phyloP scores from a whole-genome alignment of 2,797 vertebrate genomes.

The Scleropages formosus region DNA sequence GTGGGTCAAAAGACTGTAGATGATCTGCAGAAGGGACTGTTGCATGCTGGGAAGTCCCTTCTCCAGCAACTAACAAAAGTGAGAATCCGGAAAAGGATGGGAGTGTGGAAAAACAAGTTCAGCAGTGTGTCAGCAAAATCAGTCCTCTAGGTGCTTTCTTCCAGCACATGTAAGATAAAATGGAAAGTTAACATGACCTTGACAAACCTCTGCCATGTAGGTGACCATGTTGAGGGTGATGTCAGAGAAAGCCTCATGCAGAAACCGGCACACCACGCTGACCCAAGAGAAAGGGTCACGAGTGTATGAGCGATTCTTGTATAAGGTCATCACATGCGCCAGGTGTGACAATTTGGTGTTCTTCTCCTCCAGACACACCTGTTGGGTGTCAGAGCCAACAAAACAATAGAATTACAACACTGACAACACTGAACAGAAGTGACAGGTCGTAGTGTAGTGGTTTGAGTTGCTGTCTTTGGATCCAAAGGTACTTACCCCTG shows the following conservation, averaged over 20 bases:
- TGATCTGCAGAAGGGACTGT: constrained; percentile 93
- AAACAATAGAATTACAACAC: neutral
- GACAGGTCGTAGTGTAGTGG: too few relatives aligned
- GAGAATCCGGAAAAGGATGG: neutral
- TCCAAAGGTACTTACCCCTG: too few relatives aligned
- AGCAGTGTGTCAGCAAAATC: neutral
- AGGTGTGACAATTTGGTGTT: constrained; percentile 93
- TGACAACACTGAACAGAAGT: too few relatives aligned
- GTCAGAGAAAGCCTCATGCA: constrained; percentile 92
- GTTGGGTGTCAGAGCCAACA: constrained; percentile 28
- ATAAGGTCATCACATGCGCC: constrained; percentile 97
- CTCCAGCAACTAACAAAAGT: constrained; percentile 78
- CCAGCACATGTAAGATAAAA: neutral
- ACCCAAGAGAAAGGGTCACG: constrained; percentile 95
- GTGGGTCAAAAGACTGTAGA: constrained; percentile 94
- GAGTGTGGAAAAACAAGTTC: neutral
- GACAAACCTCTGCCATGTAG: constrained; percentile 88
- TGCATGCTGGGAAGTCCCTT: constrained; percentile 96
- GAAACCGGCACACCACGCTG: constrained; percentile 94
- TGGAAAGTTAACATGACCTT: neutral
- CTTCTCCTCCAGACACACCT: constrained; percentile 96
- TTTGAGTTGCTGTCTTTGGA: too few relatives aligned
- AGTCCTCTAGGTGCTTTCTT: neutral
- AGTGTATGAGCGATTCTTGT: constrained; percentile 95
- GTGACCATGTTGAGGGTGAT: constrained; percentile 95